Conservation (phyloP, 2,888 invertebrate genomes). For the Patella ulyssiponensis region DNA sequence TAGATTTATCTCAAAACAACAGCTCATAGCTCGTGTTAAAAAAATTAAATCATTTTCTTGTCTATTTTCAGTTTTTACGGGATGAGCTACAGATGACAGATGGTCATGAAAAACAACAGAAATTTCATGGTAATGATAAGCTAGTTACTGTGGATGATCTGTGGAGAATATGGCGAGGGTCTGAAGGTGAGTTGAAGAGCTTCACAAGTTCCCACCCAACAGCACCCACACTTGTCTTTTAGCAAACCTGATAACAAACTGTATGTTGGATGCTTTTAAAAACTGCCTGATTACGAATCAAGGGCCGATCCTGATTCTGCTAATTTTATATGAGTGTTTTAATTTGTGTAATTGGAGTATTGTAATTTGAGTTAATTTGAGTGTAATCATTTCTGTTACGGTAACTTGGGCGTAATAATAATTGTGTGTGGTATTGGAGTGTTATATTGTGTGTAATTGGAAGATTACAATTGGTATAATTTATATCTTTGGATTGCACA, state of each 20-base stretch:
- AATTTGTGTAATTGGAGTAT: no score
- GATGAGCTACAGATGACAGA: constrained; percentile 97
- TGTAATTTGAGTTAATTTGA: no score
- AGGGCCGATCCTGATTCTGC: neutral
- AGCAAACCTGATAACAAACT: neutral
- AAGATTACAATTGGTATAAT: no score
- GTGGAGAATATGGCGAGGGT: constrained; percentile 96
- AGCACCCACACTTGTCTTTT: neutral
- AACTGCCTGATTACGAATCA: neutral
- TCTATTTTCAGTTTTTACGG: constrained; percentile 84
- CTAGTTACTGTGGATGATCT: constrained; percentile 97
- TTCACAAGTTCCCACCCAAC: no score
- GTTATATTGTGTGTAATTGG: no score
- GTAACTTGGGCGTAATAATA: no score
- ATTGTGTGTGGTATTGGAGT: no score
- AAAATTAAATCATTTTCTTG: no score
- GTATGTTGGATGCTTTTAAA: neutral
- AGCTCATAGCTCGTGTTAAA: no score
- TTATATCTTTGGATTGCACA: no score
- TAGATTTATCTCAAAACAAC: no score
- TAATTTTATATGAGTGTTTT: neutral
- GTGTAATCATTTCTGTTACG: no score
- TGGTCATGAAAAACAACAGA: constrained; percentile 92
- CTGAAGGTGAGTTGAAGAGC: constrained; percentile 79
- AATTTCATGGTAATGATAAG: constrained; percentile 97